Evolutionary conservation across 2,113 vertebrate species (phyloP).

Genomic region (Passerina amoena): DNA sequence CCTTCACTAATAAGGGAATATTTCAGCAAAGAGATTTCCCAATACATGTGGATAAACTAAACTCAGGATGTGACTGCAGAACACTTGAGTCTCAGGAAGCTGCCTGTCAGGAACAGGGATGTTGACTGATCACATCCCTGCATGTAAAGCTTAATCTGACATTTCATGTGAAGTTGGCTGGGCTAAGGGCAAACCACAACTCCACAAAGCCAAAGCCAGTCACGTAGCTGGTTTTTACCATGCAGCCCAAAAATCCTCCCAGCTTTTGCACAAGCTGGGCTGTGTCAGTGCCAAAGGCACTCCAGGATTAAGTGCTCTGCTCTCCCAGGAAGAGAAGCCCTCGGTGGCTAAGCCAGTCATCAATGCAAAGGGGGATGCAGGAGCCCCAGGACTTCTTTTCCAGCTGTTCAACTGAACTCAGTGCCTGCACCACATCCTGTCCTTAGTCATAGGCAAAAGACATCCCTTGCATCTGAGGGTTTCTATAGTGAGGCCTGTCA

Average conservation of each 20-base stretch:
- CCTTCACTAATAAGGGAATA: background rate
- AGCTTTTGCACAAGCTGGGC: background rate
- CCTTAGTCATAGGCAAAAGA: background rate
- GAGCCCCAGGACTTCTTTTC: background rate
- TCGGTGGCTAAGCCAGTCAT: background rate
- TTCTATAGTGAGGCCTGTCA: background rate
- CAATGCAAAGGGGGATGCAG: background rate
- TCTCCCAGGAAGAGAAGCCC: background rate
- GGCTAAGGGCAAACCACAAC: slow-evolving; percentile 11
- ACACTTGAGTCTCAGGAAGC: slow-evolving; percentile 41
- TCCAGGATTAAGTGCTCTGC: background rate
- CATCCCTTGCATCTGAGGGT: background rate
- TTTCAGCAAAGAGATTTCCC: slow-evolving; percentile 5
- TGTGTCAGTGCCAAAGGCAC: background rate
- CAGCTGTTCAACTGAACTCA: background rate
- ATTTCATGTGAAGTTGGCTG: background rate
- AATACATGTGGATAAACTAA: slow-evolving; percentile 18
- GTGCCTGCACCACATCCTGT: background rate
- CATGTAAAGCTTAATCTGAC: background rate
- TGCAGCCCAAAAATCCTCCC: background rate
- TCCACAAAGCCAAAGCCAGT: background rate
- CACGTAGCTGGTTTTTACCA: background rate
- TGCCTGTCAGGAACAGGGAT: background rate
- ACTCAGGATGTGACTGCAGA: slow-evolving; percentile 19
- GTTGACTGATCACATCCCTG: background rate